Evolutionary conservation across 2,797 vertebrate species (phyloP), one percentile per base, ranked within the genome.

Genomic region (Periophthalmus magnuspinnatus): DNA sequence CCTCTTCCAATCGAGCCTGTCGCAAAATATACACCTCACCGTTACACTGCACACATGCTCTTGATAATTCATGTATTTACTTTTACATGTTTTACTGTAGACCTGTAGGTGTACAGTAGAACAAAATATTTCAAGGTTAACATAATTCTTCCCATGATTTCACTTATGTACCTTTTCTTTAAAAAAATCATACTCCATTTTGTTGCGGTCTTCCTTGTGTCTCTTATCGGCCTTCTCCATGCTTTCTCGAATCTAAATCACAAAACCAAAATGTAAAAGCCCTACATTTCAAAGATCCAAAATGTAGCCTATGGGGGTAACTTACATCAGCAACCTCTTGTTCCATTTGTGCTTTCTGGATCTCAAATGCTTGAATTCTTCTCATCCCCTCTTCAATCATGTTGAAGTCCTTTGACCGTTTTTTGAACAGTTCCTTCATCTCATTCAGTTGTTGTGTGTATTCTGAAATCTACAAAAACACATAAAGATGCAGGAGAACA

Each of bases 251-350:
- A 95, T 89, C 95, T 96, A 72, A 77, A 69, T 71, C 34, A 67
- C 11, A 70, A 64, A 67, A 28, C 1, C 14, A 32, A 1, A 22
- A 19, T 11, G 56, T 76, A 74, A 63, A 24, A 54, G 19, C 41
- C n/a, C 17, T 6, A 5, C 3, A 11, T 36, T n/a, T 8, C 17
- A 67, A 22, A 22, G 59, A 69, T 9, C 65, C 47, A 65, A 50
- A 34, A 2, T 47, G 57, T 2, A 47, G 10, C 22, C n/a, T 24
- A 65, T 6, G 62, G 34, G 19, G 55, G 34, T 36, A 1, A 60
- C 87, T 84, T 86, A 93, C 95, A 58, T 93, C 89, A 16, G 83
- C 86, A 50, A 97, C 89, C 77, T 97, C 95, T 82, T 94, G 93
- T 71, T 97, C 94, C 93, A 96, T 88, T 70, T 92, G 84, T 22